Percentiles rank a stretch among this genome's conserved stretches.
These are phyloP conservation scores for Dryadula phaetusa DNA, from an alignment of 2,888 invertebrate species.

Conservation along the genomic window DNA sequence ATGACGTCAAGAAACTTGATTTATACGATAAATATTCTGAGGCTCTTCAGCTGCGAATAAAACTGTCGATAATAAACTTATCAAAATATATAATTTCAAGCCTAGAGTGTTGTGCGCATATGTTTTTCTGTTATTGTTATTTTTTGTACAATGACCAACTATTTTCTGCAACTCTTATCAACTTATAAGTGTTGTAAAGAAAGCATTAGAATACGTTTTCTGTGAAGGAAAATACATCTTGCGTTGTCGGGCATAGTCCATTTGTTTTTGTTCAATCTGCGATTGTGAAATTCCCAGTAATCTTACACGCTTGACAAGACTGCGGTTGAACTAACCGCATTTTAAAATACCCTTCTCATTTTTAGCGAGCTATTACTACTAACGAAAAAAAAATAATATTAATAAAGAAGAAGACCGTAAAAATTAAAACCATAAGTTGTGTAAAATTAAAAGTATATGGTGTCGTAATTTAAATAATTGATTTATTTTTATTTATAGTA, in stretches of 20 bases:
- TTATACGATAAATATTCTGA: slow-evolving; percentile 60
- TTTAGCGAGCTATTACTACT: not conserved
- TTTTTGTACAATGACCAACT: slow-evolving; percentile 2
- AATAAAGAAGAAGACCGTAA: too few species aligned
- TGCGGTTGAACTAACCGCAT: slow-evolving; percentile 12
- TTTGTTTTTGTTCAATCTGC: slow-evolving; percentile 21
- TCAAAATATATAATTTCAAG: slow-evolving; percentile 45
- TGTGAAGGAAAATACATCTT: slow-evolving; percentile 30
- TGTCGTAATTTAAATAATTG: too few species aligned
- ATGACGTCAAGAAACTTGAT: slow-evolving; percentile 67
- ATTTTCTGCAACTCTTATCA: slow-evolving; percentile 43
- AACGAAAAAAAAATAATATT: too few species aligned
- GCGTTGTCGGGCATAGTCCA: slow-evolving; percentile 11
- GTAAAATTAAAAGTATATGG: too few species aligned
- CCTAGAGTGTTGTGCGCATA: slow-evolving; percentile 32
- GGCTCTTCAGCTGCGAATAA: slow-evolving; percentile 42
- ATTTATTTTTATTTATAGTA: too few species aligned
- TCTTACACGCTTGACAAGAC: not conserved
- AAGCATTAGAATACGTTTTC: slow-evolving; percentile 33
- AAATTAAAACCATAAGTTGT: too few species aligned
- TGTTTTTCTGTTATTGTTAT: slow-evolving; percentile 10
- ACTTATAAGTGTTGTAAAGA: slow-evolving; percentile 46
- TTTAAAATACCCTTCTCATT: not conserved
- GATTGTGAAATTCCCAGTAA: slow-evolving; percentile 25
- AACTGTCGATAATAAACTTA: slow-evolving; percentile 44